Evolutionary conservation across 2,888 invertebrate species (phyloP).

Genomic region (Lamellibrachia satsuma): DNA sequence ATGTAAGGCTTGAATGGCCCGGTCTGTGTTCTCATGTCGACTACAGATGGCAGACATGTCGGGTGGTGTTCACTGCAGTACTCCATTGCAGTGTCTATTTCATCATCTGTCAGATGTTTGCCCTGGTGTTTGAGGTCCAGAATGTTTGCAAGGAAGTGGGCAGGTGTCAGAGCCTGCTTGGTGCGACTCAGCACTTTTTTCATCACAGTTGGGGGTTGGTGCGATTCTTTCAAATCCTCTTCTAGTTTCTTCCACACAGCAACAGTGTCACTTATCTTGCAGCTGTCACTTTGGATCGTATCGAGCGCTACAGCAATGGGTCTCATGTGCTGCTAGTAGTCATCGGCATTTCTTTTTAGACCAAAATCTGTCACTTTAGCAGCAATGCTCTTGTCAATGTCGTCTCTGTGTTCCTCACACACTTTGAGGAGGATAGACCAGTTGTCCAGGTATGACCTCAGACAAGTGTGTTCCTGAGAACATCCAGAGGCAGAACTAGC

Average conservation of each 20-base stretch:
- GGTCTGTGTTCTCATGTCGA: not conserved
- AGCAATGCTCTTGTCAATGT: not conserved
- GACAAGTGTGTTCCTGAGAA: not conserved
- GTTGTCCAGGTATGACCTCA: not conserved
- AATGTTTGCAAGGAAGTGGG: not conserved
- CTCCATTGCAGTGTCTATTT: slow-evolving; percentile 6
- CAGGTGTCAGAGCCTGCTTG: not conserved
- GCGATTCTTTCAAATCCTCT: not conserved
- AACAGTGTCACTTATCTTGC: not conserved
- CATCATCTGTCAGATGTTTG: not conserved
- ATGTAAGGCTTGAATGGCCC: slow-evolving; percentile 14
- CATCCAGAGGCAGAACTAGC: not conserved
- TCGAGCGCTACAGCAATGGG: not conserved
- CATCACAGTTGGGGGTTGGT: not conserved
- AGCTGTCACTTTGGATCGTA: not conserved
- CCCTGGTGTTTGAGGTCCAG: not conserved
- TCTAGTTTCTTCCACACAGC: not conserved
- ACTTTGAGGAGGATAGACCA: not conserved
- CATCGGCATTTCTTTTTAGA: slow-evolving; percentile 18
- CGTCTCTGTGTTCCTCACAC: slow-evolving; percentile 17
- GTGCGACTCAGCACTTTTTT: not conserved
- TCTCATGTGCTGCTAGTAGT: not conserved
- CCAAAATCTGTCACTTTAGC: not conserved
- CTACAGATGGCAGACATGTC: not conserved
- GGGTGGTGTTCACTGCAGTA: not conserved